Percentiles rank a stretch among this genome's conserved stretches.
phyloP scores from a whole-genome alignment of 2,797 vertebrate species.

The Florisuga fusca region DNA sequence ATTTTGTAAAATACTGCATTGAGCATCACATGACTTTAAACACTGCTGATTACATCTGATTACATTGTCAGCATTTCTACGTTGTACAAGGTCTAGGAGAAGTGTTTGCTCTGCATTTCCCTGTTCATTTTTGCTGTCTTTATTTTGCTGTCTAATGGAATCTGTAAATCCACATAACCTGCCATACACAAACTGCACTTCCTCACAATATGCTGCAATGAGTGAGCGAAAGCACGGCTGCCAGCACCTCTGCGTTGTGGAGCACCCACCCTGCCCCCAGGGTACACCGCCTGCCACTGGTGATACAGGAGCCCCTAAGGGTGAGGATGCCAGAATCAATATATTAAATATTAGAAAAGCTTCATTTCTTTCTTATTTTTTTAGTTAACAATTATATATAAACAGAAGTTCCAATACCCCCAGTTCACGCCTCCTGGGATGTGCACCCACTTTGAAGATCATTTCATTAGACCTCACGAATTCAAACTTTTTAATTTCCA shows the following conservation, averaged over 20 bases:
- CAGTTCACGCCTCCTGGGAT: background rate
- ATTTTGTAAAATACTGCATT: background rate
- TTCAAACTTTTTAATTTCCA: background rate
- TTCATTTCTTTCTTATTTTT: background rate
- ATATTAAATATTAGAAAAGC: background rate
- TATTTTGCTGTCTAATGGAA: background rate
- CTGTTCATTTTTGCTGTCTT: background rate
- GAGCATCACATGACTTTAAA: background rate
- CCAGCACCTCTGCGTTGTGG: background rate
- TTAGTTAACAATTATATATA: background rate
- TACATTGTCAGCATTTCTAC: background rate
- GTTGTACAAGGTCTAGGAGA: background rate
- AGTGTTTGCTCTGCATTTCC: background rate
- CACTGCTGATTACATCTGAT: background rate
- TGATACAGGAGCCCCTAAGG: background rate
- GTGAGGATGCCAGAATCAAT: background rate
- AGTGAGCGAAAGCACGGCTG: background rate
- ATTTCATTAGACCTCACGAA: background rate
- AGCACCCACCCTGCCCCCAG: background rate
- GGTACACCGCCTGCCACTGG: fast-evolving
- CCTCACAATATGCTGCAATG: background rate
- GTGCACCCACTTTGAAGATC: background rate
- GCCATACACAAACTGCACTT: background rate
- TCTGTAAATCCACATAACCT: background rate
- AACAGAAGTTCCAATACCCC: background rate